Conservation (phyloP, 2,888 invertebrate genomes). For the Spicauda simplicius region DNA sequence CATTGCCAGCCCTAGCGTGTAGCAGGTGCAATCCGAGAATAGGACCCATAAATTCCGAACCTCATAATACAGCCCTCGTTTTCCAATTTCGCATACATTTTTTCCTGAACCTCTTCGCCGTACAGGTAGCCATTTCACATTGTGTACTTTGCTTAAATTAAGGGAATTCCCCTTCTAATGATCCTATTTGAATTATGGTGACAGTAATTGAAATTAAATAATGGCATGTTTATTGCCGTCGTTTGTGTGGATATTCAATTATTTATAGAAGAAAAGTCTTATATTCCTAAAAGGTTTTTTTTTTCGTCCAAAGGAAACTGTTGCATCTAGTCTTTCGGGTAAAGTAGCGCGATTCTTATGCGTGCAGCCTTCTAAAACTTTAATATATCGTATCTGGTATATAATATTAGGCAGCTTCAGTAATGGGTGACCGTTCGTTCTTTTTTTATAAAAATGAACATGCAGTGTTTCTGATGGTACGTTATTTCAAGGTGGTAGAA, state of each 20-base stretch:
- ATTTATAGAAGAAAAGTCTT: no score
- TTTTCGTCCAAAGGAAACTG: no score
- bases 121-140: constrained; percentile 44
- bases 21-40: constrained; percentile 65
- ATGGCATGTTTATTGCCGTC: background rate
- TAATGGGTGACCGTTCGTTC: no score
- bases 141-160: constrained; percentile 62
- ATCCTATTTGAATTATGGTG: constrained; percentile 58
- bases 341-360: no score
- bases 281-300: no score
- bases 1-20: constrained; percentile 40
- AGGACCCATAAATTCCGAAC: constrained; percentile 65
- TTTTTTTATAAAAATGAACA: no score
- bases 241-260: background rate
- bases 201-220: constrained; percentile 13
- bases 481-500: no score
- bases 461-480: no score
- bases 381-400: no score
- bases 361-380: no score
- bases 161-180: constrained; percentile 61
- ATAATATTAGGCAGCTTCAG: no score
- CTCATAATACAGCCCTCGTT: constrained; percentile 66
- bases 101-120: constrained; percentile 41
- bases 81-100: constrained; percentile 62
- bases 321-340: background rate